Percentiles rank a stretch among this genome's conserved stretches.
Conservation (phyloP, 2,797 vertebrate genomes). For the Lutjanus argentimaculatus region DNA sequence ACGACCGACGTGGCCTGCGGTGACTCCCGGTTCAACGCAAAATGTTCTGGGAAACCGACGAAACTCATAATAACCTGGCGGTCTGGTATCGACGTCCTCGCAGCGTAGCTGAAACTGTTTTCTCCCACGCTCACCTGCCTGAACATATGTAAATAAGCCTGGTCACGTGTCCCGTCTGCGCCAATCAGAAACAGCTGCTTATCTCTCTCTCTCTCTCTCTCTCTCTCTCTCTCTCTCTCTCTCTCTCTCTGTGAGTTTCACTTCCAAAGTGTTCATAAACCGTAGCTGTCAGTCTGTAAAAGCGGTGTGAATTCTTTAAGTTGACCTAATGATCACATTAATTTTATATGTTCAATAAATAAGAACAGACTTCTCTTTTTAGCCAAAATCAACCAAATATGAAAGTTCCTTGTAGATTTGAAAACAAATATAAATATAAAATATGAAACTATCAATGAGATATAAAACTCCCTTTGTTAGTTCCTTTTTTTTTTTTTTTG, state of each 20-base stretch:
- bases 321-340: too few species aligned
- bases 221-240: background rate
- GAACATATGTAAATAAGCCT: conserved; percentile 44
- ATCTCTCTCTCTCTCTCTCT: background rate
- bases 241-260: background rate
- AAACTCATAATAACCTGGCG: conserved; percentile 2
- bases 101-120: conserved; percentile 1
- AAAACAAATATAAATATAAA: too few species aligned
- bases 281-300: too few species aligned
- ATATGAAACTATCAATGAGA: too few species aligned
- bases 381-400: too few species aligned
- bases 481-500: too few species aligned
- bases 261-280: too few species aligned
- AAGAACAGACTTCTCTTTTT: too few species aligned
- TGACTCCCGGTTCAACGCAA: conserved; percentile 9
- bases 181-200: conserved; percentile 64
- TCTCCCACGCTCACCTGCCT: conserved; percentile 51
- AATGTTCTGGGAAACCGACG: background rate
- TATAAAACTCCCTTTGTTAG: too few species aligned
- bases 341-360: too few species aligned
- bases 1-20: background rate
- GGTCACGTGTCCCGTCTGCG: conserved; percentile 52
- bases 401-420: too few species aligned
- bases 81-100: background rate
- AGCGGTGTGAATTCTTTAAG: too few species aligned